These are phyloP conservation scores for Lasiommata megera DNA, from an alignment of 2,888 invertebrate genomes.

Conservation along the genomic window DNA sequence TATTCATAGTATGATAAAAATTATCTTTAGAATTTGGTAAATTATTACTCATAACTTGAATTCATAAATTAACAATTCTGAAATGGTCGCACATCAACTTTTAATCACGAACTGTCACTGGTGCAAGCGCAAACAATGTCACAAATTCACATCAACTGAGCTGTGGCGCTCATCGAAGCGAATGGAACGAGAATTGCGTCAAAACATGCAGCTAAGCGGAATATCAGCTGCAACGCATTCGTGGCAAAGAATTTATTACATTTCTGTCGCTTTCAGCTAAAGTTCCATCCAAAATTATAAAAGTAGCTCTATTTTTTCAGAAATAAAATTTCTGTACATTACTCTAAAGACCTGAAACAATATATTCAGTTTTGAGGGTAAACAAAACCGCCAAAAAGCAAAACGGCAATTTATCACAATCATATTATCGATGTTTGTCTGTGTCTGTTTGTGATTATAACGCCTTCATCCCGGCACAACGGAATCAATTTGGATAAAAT, in stretches of 20 bases:
- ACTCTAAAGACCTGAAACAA: neutral
- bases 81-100: neutral
- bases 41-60: too few relatives aligned
- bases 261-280: neutral
- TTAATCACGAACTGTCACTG: constrained; percentile 6
- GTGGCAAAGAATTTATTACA: constrained; percentile 5
- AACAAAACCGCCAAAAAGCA: too few relatives aligned
- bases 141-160: constrained; percentile 26
- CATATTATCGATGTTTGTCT: too few relatives aligned
- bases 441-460: too few relatives aligned
- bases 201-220: constrained; percentile 21
- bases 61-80: too few relatives aligned
- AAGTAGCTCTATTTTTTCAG: neutral
- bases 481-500: too few relatives aligned
- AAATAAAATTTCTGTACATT: too few relatives aligned
- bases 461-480: too few relatives aligned
- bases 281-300: neutral
- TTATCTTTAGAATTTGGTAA: too few relatives aligned
- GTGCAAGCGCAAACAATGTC: constrained; percentile 15
- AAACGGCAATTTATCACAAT: too few relatives aligned
- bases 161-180: constrained; percentile 11
- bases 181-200: constrained; percentile 17
- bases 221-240: constrained; percentile 10
- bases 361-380: too few relatives aligned
- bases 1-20: too few relatives aligned